Conservation (phyloP, 30 jellyfish, hydroid and myxozoan species). For the Rhopilema esculentum region DNA sequence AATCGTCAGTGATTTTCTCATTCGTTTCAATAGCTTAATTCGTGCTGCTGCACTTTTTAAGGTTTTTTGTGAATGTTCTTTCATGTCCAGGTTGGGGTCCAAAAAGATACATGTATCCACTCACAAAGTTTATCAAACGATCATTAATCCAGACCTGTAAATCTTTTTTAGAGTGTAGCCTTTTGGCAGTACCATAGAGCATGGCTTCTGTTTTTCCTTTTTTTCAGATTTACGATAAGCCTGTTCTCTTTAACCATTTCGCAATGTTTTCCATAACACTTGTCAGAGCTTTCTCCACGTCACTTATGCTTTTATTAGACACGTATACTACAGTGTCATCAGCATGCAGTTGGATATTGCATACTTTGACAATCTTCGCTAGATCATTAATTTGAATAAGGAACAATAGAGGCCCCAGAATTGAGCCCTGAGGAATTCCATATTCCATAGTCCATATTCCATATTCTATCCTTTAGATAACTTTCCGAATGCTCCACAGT, state of each 20-base stretch:
- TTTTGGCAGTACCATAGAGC: conserved; percentile 42
- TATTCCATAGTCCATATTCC: conserved; percentile 47
- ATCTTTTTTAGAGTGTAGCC: conserved; percentile 43
- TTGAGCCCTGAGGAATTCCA: conserved; percentile 73
- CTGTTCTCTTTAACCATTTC: conserved; percentile 48
- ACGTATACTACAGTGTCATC: conserved; percentile 68
- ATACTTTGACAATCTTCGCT: conserved; percentile 25
- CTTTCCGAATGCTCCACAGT: conserved; percentile 52
- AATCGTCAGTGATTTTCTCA: conserved; percentile 69
- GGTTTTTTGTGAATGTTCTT: conserved; percentile 64
- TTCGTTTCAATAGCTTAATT: conserved; percentile 63
- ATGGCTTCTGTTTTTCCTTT: conserved; percentile 14
- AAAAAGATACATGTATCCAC: neutral
- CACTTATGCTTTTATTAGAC: conserved; percentile 62
- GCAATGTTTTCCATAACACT: conserved; percentile 67
- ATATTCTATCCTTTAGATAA: conserved; percentile 43
- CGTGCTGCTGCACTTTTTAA: conserved; percentile 64
- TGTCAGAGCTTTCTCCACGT: conserved; percentile 51
- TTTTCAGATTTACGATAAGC: conserved; percentile 49
- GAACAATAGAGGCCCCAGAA: conserved; percentile 61
- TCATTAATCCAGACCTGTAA: conserved; percentile 39
- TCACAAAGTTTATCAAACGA: conserved; percentile 44
- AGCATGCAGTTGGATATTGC: conserved; percentile 64
- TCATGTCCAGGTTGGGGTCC: conserved; percentile 55
- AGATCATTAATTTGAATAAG: conserved; percentile 54